Evolutionary conservation across 2,888 invertebrate genomes (phyloP).

Genomic region (Xestoiulus laeticollis): DNA sequence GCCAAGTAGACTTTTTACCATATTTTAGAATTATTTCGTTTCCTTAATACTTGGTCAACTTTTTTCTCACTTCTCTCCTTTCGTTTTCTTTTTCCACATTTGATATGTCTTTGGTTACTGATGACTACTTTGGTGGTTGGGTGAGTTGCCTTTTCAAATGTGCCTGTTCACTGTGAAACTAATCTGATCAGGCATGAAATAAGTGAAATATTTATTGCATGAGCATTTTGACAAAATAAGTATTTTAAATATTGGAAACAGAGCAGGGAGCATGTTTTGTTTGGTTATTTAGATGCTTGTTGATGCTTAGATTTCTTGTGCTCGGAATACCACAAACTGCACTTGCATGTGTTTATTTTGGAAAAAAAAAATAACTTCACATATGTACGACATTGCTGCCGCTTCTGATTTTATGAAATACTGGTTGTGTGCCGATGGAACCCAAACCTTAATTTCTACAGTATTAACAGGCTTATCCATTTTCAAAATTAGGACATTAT

Average conservation of each 20-base stretch:
- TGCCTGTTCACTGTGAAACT: not conserved
- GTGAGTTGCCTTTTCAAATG: constrained; percentile 45
- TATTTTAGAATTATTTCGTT: not conserved
- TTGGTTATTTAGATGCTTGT: not conserved
- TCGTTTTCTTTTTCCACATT: constrained; percentile 1
- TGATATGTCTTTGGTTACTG: constrained; percentile 17
- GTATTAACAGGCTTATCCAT: not conserved
- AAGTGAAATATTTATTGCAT: not conserved
- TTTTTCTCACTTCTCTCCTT: not conserved
- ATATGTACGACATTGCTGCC: not conserved
- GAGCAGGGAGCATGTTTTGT: not conserved
- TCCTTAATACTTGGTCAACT: not conserved
- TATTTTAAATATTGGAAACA: not conserved
- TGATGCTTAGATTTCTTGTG: not conserved
- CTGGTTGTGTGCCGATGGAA: not conserved
- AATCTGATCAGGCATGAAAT: not conserved
- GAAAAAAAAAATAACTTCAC: not conserved
- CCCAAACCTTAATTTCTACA: not conserved
- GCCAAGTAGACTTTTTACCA: not conserved
- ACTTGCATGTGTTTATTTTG: not conserved
- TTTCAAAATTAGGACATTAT: not conserved
- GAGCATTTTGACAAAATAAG: not conserved
- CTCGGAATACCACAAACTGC: not conserved
- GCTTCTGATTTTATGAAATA: not conserved
- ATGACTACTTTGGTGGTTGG: constrained; percentile 49